Evolutionary conservation across 2,797 vertebrate genomes (phyloP).

Genomic region (Psittacula derbiana): DNA sequence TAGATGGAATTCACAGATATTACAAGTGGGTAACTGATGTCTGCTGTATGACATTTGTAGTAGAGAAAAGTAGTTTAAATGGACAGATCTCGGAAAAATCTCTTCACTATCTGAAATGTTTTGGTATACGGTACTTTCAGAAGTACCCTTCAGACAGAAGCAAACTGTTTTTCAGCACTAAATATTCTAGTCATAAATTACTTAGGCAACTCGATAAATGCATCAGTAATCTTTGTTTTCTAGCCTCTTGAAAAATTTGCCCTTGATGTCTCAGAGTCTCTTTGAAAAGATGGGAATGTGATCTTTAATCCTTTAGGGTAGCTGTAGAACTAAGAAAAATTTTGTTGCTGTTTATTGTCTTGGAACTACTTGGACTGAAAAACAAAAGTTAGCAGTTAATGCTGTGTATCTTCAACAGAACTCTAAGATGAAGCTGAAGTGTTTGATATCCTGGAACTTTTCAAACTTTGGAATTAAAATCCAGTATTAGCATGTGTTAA

Average conservation of each 20-base stretch:
- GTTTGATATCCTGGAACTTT: not conserved
- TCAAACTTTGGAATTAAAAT: not conserved
- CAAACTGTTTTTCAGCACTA: not conserved
- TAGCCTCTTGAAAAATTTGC: not conserved
- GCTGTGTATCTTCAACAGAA: not conserved
- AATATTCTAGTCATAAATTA: constrained; percentile 34
- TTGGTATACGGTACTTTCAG: not conserved
- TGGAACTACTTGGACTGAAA: not conserved
- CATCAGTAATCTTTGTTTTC: constrained; percentile 23
- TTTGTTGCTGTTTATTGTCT: not conserved
- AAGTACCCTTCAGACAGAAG: not conserved
- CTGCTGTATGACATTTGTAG: not conserved
- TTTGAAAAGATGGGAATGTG: not conserved
- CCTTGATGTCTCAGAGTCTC: not conserved
- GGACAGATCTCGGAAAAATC: not conserved
- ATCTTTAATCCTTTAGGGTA: constrained; percentile 5
- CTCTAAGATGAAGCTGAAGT: not conserved
- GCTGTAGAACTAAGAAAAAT: not conserved
- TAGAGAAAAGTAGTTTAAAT: not conserved
- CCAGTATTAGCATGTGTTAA: not conserved
- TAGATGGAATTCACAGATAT: not conserved
- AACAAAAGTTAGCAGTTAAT: not conserved
- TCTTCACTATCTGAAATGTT: not conserved
- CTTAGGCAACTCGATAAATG: constrained; percentile 8
- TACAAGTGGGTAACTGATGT: not conserved